phyloP scores from a whole-genome alignment of 23 tunicate genomes.

The Clavelina lepadiformis region DNA sequence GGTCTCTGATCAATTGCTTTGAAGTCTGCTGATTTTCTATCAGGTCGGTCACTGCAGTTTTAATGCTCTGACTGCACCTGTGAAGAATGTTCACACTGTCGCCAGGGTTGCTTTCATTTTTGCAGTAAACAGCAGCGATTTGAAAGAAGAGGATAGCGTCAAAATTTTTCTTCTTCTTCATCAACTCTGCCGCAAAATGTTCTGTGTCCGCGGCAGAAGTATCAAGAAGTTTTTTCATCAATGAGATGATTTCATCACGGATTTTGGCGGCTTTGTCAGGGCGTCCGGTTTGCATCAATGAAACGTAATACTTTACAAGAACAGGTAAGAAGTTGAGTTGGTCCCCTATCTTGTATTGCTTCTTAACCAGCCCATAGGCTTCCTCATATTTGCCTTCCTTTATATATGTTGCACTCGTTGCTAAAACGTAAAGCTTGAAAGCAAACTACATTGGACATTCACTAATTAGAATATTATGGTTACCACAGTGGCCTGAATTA shows the following conservation, averaged over 20 bases:
- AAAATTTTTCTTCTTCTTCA: background rate
- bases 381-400: background rate
- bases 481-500: no score
- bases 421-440: background rate
- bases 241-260: background rate
- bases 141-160: slow-evolving; percentile 12
- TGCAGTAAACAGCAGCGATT: slow-evolving; percentile 7
- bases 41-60: background rate
- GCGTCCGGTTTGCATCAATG: background rate
- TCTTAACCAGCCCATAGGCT: slow-evolving; percentile 17
- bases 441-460: background rate
- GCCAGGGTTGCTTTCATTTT: background rate
- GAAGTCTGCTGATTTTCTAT: slow-evolving; percentile 1
- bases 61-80: slow-evolving; percentile 5
- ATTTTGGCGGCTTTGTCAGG: slow-evolving; percentile 8
- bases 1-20: background rate
- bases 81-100: background rate
- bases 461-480: no score
- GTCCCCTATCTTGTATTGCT: background rate
- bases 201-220: slow-evolving; percentile 6
- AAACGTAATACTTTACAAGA: slow-evolving; percentile 18
- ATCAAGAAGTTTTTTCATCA: background rate
- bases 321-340: slow-evolving; percentile 2
- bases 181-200: background rate
- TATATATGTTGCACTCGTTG: no score